These are phyloP conservation scores for Ophion costatus DNA, from an alignment of 2,888 invertebrate genomes.

Conservation along the genomic window DNA sequence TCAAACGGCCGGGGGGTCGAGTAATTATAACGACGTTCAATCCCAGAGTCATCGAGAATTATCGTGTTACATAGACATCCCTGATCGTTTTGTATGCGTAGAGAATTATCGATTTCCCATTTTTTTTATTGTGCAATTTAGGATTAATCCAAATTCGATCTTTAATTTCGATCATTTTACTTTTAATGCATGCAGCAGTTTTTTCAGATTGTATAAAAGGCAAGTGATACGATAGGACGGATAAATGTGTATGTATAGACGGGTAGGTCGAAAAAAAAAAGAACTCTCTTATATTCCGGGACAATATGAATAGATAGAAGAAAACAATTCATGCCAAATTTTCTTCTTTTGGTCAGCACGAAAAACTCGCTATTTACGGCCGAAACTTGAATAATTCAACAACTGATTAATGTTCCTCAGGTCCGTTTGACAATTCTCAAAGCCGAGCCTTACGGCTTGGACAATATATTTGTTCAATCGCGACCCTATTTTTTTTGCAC, in stretches of 20 bases:
- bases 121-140: slow-evolving; percentile 6
- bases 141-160: slow-evolving; percentile 43
- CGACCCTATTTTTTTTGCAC: neutral
- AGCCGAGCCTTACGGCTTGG: neutral
- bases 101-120: neutral
- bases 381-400: neutral
- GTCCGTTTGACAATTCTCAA: neutral
- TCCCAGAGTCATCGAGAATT: neutral
- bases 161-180: slow-evolving; percentile 62
- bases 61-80: neutral
- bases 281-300: neutral
- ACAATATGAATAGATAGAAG: neutral
- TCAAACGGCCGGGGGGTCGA: neutral
- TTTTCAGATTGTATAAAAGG: slow-evolving; percentile 72
- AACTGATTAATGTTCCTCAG: neutral
- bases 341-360: neutral
- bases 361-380: neutral
- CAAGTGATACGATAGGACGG: slow-evolving; percentile 69
- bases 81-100: neutral
- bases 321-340: neutral
- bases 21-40: slow-evolving; percentile 1
- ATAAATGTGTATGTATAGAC: slow-evolving; percentile 40
- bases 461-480: neutral
- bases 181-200: slow-evolving; percentile 73
- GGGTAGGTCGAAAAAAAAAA: neutral